These are phyloP conservation scores for Hipparchia semele DNA, from an alignment of 2,888 invertebrate species.

Conservation along the genomic window DNA sequence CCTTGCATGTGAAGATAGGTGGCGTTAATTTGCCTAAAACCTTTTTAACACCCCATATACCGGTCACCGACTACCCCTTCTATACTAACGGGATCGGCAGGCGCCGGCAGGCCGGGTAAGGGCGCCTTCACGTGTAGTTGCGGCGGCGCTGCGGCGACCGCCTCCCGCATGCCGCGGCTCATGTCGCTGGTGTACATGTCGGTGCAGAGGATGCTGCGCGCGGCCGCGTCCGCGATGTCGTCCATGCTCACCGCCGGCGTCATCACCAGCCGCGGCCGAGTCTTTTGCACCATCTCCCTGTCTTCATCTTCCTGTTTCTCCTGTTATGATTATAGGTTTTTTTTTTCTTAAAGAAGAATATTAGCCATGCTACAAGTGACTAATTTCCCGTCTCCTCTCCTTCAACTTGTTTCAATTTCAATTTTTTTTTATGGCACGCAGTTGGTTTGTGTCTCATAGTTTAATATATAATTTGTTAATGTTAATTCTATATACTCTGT, in stretches of 20 bases:
- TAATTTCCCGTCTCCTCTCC: no score
- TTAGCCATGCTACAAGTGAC: no score
- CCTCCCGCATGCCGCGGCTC: conserved; percentile 37
- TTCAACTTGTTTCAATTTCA: no score
- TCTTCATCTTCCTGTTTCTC: conserved; percentile 38
- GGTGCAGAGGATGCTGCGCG: conserved; percentile 41
- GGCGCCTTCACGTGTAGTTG: conserved; percentile 43
- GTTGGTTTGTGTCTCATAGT: no score
- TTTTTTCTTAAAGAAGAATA: background rate
- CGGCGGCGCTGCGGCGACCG: conserved; percentile 27
- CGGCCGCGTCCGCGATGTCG: conserved; percentile 44
- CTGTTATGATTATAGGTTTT: background rate
- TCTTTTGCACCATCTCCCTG: conserved; percentile 37
- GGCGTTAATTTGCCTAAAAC: no score
- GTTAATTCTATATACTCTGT: no score
- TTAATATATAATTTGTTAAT: no score
- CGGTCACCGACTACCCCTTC: no score
- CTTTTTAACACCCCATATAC: no score
- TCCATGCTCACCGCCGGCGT: conserved; percentile 56
- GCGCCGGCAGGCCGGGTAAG: conserved; percentile 42
- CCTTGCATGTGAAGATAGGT: no score
- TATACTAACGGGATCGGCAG: conserved; percentile 47
- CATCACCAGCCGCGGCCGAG: conserved; percentile 48
- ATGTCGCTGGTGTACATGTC: conserved; percentile 56
- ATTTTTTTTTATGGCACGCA: no score